Evolutionary conservation across 1,140 invertebrate species (phyloP), one percentile per base, ranked within the genome.

Genomic region (Diachasmimorpha longicaudata): DNA sequence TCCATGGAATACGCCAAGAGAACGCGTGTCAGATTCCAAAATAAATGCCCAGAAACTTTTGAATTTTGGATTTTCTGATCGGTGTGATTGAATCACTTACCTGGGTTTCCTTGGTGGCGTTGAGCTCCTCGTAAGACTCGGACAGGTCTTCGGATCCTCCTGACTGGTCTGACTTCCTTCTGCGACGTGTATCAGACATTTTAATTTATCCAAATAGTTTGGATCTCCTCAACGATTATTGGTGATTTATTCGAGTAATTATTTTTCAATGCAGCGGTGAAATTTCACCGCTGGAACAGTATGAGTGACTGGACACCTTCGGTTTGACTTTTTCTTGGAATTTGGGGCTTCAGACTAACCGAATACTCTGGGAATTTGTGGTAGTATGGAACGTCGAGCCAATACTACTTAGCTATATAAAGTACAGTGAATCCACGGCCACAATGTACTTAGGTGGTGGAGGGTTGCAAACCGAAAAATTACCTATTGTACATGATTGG

Each of bases 131-230:
- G 72, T 82, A 85, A 1, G 86, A 88, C 23, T 87, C 87, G 6
- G 87, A 88, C 8, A 87, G 80, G 78, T 89, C 88, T 67, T 88
- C 88, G 1, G 87, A 87, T 44, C 80, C 85, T n/a, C 84, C 84
- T 14, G 87, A 89, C 48, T 87, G 83, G 69, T 85, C 79, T 23
- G 85, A 85, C 71, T 85, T 88, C 66, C 87, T 83, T 78, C 88
- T 86, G 78, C 86, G 86, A 74, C 87, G 82, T 46, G 81, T 81
- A 79, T 88, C 87, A 66, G 88, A 88, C 88, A 89, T 89, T 81
- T 85, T 69, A 39, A 68, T 16, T 16, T 5, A 4, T 23, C 58
- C 23, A 63, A 63, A 25, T 25, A 63, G 1, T 19, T 55, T 21
- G 14, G 31, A 25, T 4, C 23, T 31, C 1, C 4, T 2, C 23